Evolutionary conservation across 2,797 vertebrate species (phyloP).

Genomic region (Centroberyx gerrardi): DNA sequence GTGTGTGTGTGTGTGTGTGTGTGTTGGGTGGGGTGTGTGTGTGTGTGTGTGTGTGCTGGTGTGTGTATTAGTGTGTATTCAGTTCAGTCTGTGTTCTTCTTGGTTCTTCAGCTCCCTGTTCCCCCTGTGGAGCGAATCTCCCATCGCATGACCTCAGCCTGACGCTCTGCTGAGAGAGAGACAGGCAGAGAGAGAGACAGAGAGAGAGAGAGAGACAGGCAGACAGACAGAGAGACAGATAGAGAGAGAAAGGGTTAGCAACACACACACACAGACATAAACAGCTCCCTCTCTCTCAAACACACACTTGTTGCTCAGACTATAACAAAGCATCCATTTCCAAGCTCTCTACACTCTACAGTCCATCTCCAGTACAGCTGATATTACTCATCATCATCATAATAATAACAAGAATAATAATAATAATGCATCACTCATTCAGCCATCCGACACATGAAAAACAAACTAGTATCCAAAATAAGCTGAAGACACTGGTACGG

Average conservation of each 20-base stretch:
- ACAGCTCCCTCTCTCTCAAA: background rate
- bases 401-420: too few species aligned
- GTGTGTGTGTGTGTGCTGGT: constrained; percentile 32
- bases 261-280: background rate
- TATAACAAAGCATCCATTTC: too few species aligned
- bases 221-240: constrained; percentile 2
- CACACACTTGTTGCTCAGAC: background rate
- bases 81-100: constrained; percentile 53
- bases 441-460: too few species aligned
- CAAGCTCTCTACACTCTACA: too few species aligned
- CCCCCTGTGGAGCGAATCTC: constrained; percentile 60
- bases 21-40: constrained; percentile 25
- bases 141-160: constrained; percentile 74
- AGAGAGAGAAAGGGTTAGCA: constrained; percentile 5
- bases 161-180: background rate
- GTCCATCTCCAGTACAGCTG: too few species aligned
- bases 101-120: constrained; percentile 52
- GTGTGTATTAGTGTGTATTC: constrained; percentile 38
- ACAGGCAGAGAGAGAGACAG: constrained; percentile 3
- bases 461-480: too few species aligned
- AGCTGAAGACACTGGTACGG: too few species aligned
- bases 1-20: constrained; percentile 14
- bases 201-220: background rate
- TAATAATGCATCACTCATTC: too few species aligned
- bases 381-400: too few species aligned